A percentile compares a stretch with the other conserved stretches of the same genome.
phyloP scores from a whole-genome alignment of 2,113 vertebrate species.

The Paradoxurus hermaphroditus region DNA sequence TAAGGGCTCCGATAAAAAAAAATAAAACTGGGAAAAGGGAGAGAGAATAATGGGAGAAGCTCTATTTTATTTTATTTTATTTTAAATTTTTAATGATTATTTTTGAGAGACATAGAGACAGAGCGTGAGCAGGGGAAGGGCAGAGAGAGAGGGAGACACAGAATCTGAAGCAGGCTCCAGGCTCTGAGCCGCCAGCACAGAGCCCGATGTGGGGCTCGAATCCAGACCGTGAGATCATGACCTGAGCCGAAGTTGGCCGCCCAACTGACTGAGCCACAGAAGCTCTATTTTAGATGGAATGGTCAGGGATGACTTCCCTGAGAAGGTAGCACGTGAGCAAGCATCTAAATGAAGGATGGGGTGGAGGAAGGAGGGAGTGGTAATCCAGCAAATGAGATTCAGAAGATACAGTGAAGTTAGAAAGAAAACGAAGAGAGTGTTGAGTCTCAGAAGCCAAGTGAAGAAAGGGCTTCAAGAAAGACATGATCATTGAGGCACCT shows the following conservation, averaged over 20 bases:
- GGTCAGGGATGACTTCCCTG: neutral
- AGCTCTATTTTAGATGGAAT: neutral
- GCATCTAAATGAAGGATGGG: neutral
- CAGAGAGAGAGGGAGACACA: no score
- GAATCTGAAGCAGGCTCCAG: no score
- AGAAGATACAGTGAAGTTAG: neutral
- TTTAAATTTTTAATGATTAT: no score
- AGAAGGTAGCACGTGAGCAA: neutral
- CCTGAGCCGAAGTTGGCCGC: no score
- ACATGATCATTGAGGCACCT: neutral
- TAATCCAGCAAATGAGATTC: neutral
- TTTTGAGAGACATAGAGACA: no score
- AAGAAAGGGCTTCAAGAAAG: neutral
- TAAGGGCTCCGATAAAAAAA: neutral
- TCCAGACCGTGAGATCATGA: no score
- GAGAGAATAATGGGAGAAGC: neutral
- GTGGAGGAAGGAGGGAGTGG: no score
- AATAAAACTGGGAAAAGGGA: neutral
- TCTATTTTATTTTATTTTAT: no score
- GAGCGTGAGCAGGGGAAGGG: no score
- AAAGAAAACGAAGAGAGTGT: neutral
- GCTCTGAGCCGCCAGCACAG: no score
- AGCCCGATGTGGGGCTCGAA: no score
- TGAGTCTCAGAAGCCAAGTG: neutral
- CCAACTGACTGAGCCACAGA: no score